Conservation (phyloP, 2,113 vertebrate species). For the Microtus ochrogaster region DNA sequence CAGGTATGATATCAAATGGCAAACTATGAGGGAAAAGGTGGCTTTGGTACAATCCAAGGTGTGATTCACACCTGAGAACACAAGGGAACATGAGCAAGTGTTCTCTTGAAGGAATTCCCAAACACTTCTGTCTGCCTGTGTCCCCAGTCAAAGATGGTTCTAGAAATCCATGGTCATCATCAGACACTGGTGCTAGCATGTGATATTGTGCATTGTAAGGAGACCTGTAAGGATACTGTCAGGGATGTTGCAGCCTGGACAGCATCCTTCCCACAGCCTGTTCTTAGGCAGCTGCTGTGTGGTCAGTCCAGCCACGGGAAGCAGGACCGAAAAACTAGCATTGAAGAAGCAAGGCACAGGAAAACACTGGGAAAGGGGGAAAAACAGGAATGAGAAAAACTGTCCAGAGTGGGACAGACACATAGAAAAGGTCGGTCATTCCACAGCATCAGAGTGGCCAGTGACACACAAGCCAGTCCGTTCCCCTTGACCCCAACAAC, state of each 20-base stretch:
- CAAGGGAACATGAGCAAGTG: neutral
- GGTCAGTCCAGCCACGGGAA: neutral
- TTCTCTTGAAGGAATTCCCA: neutral
- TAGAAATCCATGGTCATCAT: neutral
- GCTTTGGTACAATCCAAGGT: neutral
- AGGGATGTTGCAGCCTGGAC: fast-evolving
- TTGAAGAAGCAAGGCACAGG: neutral
- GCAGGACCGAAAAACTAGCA: neutral
- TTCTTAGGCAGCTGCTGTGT: neutral
- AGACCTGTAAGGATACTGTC: neutral
- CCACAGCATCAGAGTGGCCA: neutral
- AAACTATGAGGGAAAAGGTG: neutral
- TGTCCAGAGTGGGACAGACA: neutral
- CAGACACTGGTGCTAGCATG: neutral
- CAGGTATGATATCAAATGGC: neutral
- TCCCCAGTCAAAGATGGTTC: neutral
- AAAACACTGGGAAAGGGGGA: neutral
- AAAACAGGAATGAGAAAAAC: neutral
- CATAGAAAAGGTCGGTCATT: neutral
- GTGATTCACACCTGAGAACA: neutral
- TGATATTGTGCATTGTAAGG: neutral
- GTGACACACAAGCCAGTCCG: neutral
- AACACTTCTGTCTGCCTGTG: neutral
- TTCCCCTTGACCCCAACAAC: neutral
- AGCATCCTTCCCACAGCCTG: neutral